Evolutionary conservation across 2,888 invertebrate genomes (phyloP), one percentile per base, ranked within the genome.

Genomic region (Abrostola triplasia): DNA sequence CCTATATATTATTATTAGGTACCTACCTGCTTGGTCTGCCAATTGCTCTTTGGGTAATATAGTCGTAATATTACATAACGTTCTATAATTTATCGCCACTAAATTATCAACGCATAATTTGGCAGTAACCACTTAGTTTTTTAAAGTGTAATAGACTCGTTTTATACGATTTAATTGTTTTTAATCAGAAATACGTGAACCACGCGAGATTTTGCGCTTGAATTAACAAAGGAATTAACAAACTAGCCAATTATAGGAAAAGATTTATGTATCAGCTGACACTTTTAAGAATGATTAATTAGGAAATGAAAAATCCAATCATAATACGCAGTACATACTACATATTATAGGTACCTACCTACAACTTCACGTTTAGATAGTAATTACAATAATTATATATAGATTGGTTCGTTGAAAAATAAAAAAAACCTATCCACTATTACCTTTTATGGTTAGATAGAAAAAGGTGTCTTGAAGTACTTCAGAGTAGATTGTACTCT

Each of bases 141-240:
- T 55, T 63, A 35, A 59, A 48, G 11, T 52, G 50, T 68, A 56
- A 69, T 68, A 73, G 36, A 64, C 69, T 72, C 35, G 68, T 73
- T 73, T 47, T 47, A 41, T 57, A 56, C 35, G 24, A 13, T 62
- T 49, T 13, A 42, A 36, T 67, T 63, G 36, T 60, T 38, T 13
- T 10, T 36, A 57, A 44, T 44, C 10, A 67, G 36, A 24, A 57
- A 59, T 44, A 71, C 50, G 38, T 57, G 37, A 11, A 49, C 11
- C 42, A 44, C 59, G 12, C 37, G 10, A 52, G 59, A 47, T 67
- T 54, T 36, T 49, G 55, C 24, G 52, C 41, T 24, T 64, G 40
- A 64, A 64, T 56, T 55, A 47, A 13, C 6, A 12, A 35, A 7
- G 0, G 11, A 49, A 12, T 60, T 59, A n/a, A n/a, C n/a, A n/a